Evolutionary conservation across 2,797 vertebrate genomes (phyloP).

Genomic region (Liparis tanakae): DNA sequence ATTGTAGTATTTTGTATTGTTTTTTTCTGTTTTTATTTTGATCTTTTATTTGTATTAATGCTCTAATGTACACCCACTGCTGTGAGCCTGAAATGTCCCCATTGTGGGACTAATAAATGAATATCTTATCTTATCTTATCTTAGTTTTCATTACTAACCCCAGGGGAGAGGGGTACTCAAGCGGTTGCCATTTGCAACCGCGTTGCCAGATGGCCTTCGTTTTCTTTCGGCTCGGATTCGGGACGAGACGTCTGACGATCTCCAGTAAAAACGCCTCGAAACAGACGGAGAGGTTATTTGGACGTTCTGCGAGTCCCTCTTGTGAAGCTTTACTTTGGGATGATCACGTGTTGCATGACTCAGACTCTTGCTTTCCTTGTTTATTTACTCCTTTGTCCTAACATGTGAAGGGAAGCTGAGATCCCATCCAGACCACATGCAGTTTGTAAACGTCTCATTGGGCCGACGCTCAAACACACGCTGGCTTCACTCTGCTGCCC

Average conservation of each 20-base stretch:
- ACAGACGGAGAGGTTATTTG: constrained; percentile 3
- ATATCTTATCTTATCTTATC: too few species aligned
- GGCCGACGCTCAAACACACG: constrained; percentile 7
- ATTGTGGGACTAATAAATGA: too few species aligned
- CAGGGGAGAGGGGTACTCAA: not conserved
- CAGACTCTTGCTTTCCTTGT: constrained; percentile 39
- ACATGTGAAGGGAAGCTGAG: constrained; percentile 36
- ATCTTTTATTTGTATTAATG: too few species aligned
- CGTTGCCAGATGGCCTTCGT: too few species aligned
- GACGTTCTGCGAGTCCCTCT: not conserved
- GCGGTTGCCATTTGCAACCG: not conserved
- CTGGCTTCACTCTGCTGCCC: not conserved
- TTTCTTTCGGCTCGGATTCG: not conserved
- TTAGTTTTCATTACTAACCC: too few species aligned
- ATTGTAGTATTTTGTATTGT: too few species aligned
- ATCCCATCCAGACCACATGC: constrained; percentile 51
- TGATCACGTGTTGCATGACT: constrained; percentile 35
- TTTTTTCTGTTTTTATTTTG: too few species aligned
- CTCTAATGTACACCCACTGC: too few species aligned
- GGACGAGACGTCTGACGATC: not conserved
- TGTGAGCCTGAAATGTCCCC: too few species aligned
- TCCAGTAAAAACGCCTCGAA: not conserved
- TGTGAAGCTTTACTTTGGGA: constrained; percentile 15
- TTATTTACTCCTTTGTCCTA: constrained; percentile 40
- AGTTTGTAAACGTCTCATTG: constrained; percentile 33